phyloP scores from a whole-genome alignment of 2,113 vertebrate genomes.

The Xerus inauris region DNA sequence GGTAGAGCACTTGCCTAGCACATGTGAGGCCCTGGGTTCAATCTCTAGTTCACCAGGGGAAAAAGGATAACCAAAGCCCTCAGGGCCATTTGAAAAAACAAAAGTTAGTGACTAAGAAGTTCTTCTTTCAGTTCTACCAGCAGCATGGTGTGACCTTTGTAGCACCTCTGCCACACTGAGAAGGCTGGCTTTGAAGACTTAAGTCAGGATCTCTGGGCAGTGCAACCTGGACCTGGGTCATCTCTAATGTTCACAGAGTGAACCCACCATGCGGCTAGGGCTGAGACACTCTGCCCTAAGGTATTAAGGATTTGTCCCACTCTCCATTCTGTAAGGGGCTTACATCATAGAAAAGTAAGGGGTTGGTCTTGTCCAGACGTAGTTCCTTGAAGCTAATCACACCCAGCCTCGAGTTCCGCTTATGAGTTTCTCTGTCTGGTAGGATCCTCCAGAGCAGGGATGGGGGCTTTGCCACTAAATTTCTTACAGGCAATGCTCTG shows the following conservation, averaged over 20 bases:
- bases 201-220: neutral
- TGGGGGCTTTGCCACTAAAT: neutral
- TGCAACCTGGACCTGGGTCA: rapidly evolving
- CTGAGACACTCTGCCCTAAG: neutral
- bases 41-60: too few relatives aligned
- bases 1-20: too few relatives aligned
- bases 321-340: neutral
- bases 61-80: neutral
- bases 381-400: neutral
- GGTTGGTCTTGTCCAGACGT: neutral
- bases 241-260: neutral
- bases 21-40: too few relatives aligned
- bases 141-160: rapidly evolving
- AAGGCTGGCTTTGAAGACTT: neutral
- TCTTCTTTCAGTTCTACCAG: neutral
- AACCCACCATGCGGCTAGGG: neutral
- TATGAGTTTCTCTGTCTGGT: neutral
- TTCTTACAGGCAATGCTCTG: neutral
- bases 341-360: neutral
- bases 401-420: neutral
- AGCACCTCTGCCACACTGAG: neutral
- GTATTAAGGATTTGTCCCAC: too few relatives aligned
- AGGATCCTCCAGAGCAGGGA: neutral
- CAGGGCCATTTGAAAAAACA: neutral
- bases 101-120: neutral